Evolutionary conservation across 2,113 vertebrate species (phyloP), one percentile per base, ranked within the genome.

Genomic region (Pelecanoides urinatrix): DNA sequence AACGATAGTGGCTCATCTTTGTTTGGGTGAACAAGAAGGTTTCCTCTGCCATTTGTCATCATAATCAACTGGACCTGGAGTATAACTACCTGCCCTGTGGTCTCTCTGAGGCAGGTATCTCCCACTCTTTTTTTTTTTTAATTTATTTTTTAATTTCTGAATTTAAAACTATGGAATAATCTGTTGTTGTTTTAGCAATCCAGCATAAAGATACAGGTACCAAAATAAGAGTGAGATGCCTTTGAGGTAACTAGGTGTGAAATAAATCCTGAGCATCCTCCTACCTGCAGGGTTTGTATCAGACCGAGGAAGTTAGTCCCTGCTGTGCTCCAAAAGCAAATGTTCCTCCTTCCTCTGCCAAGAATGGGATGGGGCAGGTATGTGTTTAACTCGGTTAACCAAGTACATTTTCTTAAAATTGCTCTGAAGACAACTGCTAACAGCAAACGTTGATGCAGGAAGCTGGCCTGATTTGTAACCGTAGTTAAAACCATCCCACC

Each of bases 31-130:
- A 7, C 65, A 42, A 45, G 84, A 76, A 80, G 71, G 72, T 86
- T 95, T 75, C 77, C 36, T 93, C 59, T 90, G 86, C 76, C 83
- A 47, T 92, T 90, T 88, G 21, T 79, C 77, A 83, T 90, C 86
- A 62, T 16, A 34, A 62, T 79, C 53, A 94, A 92, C 81, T 81
- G 74, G 73, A 86, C 65, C 55, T 88, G 58, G 14, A 67, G 8
- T 7, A 7, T 34, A 78, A 14, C 45, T 68, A 9, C 59, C 52
- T 61, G 72, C 65, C 56, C 70, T 5, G 0, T 68, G 63, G 19
- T 56, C 12, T 52, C 44, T 65, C 44, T 1, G 4, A 59, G 36
- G 45, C 45, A 73, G 36, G 22, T 62, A 2, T n/a, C 68, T 74
- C 52, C 73, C n/a, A n/a, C 20, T 15, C 29, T 63, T 1, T 20